Conservation (phyloP, 1,140 invertebrate species). For the Aphis gossypii region DNA sequence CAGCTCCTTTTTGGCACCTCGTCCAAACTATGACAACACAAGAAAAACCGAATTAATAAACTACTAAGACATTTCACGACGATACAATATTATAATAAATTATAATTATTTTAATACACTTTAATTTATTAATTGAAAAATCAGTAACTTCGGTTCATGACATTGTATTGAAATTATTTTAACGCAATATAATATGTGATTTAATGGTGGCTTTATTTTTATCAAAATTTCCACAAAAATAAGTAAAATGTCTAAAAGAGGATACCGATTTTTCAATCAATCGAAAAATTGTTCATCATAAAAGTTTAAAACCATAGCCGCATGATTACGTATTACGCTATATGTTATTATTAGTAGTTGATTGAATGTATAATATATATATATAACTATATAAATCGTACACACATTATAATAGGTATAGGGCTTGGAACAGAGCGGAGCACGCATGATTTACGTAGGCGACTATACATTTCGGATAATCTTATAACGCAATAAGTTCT, state of each 20-base stretch:
- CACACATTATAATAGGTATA: neutral
- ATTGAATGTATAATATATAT: neutral
- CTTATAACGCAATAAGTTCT: neutral
- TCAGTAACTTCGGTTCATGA: neutral
- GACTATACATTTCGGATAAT: neutral
- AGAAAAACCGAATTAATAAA: neutral
- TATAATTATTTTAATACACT: neutral
- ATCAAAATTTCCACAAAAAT: neutral
- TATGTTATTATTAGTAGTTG: neutral
- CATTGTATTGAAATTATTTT: neutral
- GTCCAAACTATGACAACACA: conserved; percentile 70
- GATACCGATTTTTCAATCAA: neutral
- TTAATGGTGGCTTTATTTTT: neutral
- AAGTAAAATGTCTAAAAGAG: neutral
- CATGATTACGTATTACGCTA: neutral
- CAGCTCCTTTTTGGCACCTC: conserved; percentile 76
- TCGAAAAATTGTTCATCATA: neutral
- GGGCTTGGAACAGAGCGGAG: neutral
- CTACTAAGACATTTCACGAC: neutral
- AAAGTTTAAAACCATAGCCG: neutral
- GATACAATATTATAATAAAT: neutral
- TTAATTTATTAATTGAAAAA: neutral
- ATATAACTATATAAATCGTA: neutral
- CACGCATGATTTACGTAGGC: neutral
- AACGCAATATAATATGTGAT: neutral